phyloP scores from a whole-genome alignment of 2,113 vertebrate species.

The Furnarius figulus region DNA sequence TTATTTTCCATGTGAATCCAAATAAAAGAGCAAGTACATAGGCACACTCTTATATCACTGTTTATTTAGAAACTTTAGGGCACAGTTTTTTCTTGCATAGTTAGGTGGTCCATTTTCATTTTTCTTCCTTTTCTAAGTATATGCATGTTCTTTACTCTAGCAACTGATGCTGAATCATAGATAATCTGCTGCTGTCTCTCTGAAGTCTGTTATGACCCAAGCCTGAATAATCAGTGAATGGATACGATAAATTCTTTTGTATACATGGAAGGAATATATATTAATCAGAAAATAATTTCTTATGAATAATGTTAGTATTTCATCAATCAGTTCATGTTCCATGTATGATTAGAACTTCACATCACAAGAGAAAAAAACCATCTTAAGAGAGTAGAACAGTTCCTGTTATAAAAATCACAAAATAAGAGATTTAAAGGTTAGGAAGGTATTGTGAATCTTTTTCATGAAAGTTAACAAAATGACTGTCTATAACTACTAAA shows the following conservation, averaged over 20 bases:
- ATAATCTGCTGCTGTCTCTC: background rate
- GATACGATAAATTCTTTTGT: background rate
- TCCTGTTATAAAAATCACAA: background rate
- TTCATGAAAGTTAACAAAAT: background rate
- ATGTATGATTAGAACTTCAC: background rate
- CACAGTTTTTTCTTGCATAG: background rate
- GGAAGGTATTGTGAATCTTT: background rate
- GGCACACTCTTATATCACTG: background rate
- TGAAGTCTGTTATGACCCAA: background rate
- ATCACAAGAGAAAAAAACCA: background rate
- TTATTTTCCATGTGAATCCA: background rate
- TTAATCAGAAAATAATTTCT: background rate
- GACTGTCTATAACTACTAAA: background rate
- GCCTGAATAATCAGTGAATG: background rate
- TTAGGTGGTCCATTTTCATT: background rate
- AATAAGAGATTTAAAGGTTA: background rate
- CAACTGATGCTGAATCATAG: background rate
- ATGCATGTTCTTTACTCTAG: background rate
- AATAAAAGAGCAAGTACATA: background rate
- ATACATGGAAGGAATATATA: background rate
- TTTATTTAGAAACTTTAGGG: background rate
- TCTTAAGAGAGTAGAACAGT: background rate
- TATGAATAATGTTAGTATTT: background rate
- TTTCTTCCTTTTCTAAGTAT: background rate
- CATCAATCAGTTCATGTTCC: background rate